Evolutionary conservation across 53 echinoderm and acorn worm genomes (phyloP), one percentile per base, ranked within the genome.

Genomic region (Temnopleurus reevesii): DNA sequence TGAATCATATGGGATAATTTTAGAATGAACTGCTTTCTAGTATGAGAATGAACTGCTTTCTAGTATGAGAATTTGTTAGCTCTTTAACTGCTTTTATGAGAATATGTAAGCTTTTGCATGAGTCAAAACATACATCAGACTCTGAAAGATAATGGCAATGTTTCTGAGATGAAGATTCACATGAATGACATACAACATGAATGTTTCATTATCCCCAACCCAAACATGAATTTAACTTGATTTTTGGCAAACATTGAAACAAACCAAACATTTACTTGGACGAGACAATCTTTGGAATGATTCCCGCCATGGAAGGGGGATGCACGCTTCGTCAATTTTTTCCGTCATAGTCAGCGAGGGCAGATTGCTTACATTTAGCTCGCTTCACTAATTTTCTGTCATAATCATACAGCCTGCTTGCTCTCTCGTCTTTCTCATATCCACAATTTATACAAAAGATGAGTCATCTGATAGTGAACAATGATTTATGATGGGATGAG

Each of bases 381-480:
- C 80, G 80, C 80, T 83, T 83, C 79, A 47, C 30, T 79, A 49
- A 46, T 79, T 46, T 28, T 49, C 79, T 29, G 79, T 79, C 79
- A 79, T 79, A 79, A 79, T 79, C 79, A 49, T 79, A 79, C 79
- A 47, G 49, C 41, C 8, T 79, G 79, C 51, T 46, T 26, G 28
- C 6, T 51, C 49, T 79, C 27, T 79, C 30, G 30, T 15, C 53
- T 51, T 15, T 51, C 15, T 51, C 9, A 15, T 79, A 79, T 79
- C 79, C 79, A 79, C 46, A 79, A 49, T 79, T 79, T 79, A 79
- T 79, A 79, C 79, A 79, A 79, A 79, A 79, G 79, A 79, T 79
- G 79, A 79, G 29, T 79, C 79, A 79, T 30, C 49, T 15, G 4
- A 24, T 79, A 47, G 79, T 47, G 49, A 79, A 79, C 49, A 47